Conservation (phyloP, 2,113 vertebrate genomes). For the Procapra przewalskii region DNA sequence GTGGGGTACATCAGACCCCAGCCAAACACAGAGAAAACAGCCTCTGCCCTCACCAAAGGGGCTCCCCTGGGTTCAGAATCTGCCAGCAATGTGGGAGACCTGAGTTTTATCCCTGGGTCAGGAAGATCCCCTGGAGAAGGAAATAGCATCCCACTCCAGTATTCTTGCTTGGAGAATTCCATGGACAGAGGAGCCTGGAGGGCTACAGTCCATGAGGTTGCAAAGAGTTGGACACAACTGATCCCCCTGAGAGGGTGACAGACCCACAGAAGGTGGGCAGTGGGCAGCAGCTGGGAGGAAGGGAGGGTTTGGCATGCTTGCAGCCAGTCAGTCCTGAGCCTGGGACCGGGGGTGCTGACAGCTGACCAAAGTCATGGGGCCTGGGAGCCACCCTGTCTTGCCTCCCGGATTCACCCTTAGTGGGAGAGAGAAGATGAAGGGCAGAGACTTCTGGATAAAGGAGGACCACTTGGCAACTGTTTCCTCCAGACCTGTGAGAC, state of each 20-base stretch:
- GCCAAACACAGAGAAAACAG: neutral
- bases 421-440: neutral
- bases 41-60: neutral
- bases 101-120: neutral
- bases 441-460: neutral
- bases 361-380: neutral
- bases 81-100: neutral
- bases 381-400: neutral
- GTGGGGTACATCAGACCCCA: neutral
- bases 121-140: neutral
- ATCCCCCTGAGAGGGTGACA: neutral
- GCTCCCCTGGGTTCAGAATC: neutral
- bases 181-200: neutral
- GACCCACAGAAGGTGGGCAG: neutral
- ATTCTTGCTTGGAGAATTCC: neutral
- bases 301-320: neutral
- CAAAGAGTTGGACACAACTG: neutral
- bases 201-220: neutral
- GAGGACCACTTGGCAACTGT: neutral
- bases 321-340: neutral
- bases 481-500: neutral
- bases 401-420: fast-evolving
- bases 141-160: neutral
- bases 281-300: neutral
- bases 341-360: neutral